phyloP scores from a whole-genome alignment of 2,888 invertebrate species.

The Cerceris rybyensis region DNA sequence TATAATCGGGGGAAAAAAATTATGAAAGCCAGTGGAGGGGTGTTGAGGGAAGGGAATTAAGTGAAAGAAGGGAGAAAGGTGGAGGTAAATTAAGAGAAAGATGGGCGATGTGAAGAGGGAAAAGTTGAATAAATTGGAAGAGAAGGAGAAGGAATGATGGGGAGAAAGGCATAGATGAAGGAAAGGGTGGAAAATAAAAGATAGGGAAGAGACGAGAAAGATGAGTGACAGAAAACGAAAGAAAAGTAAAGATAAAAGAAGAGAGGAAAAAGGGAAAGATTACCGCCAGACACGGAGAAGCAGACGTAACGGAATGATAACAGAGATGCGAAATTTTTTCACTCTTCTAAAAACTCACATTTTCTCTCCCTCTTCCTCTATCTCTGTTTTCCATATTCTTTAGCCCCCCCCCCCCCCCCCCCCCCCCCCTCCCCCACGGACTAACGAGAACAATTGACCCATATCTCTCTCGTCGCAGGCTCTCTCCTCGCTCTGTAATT shows the following conservation, averaged over 20 bases:
- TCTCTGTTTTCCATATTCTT: neutral
- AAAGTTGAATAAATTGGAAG: neutral
- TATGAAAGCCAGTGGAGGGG: too few species aligned
- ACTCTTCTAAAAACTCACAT: neutral
- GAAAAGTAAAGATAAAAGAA: too few species aligned
- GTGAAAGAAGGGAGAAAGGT: too few species aligned
- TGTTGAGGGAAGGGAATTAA: too few species aligned
- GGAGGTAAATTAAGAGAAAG: too few species aligned
- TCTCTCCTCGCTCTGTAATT: constrained; percentile 13
- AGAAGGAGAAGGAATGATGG: neutral
- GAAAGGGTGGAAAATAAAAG: neutral
- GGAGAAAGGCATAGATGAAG: neutral
- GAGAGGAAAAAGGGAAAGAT: too few species aligned
- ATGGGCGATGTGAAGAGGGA: too few species aligned
- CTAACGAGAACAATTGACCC: constrained; percentile 46
- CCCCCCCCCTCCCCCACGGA: too few species aligned
- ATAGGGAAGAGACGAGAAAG: too few species aligned
- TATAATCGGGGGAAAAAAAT: neutral
- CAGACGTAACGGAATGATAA: neutral
- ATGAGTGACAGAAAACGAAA: too few species aligned
- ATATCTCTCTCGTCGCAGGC: constrained; percentile 3
- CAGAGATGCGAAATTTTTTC: neutral
- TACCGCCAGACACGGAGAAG: too few species aligned
- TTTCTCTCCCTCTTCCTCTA: neutral
- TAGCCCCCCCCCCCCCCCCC: too few species aligned